A percentile compares a stretch with the other conserved stretches of the same genome.
These are phyloP conservation scores for rabbit (Oryctolagus cuniculus) DNA, from an alignment of 2,113 vertebrate species.

Conservation along the genomic window mOryCun1.1 NC_091434.1:95732501-95733000, in stretches of 20 bases:
- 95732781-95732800: slow-evolving; percentile 57
- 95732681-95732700: slow-evolving; percentile 87
- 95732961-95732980: slow-evolving; percentile 80
- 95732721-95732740: slow-evolving; percentile 81
- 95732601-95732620: slow-evolving; percentile 75
- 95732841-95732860: slow-evolving; percentile 61
- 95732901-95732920: slow-evolving; percentile 77
- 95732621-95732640: slow-evolving; percentile 86
- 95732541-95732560: slow-evolving; percentile 85
- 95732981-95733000: slow-evolving; percentile 79
- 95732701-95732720: slow-evolving; percentile 83
- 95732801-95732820: slow-evolving; percentile 33
- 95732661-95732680: slow-evolving; percentile 86
- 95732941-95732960: slow-evolving; percentile 60
- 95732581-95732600: slow-evolving; percentile 82
- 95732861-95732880: slow-evolving; percentile 62
- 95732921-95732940: slow-evolving; percentile 75
- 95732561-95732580: slow-evolving; percentile 81
- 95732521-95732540: slow-evolving; percentile 83
- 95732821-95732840: slow-evolving; percentile 64
- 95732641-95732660: slow-evolving; percentile 82
- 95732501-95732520: slow-evolving; percentile 87
- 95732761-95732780: slow-evolving; percentile 47
- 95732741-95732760: slow-evolving; percentile 50
- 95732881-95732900: slow-evolving; percentile 71